Percentiles rank a stretch among this genome's conserved stretches.
phyloP scores from a whole-genome alignment of 2,888 invertebrate genomes.

The Clepsis dumicolana region DNA sequence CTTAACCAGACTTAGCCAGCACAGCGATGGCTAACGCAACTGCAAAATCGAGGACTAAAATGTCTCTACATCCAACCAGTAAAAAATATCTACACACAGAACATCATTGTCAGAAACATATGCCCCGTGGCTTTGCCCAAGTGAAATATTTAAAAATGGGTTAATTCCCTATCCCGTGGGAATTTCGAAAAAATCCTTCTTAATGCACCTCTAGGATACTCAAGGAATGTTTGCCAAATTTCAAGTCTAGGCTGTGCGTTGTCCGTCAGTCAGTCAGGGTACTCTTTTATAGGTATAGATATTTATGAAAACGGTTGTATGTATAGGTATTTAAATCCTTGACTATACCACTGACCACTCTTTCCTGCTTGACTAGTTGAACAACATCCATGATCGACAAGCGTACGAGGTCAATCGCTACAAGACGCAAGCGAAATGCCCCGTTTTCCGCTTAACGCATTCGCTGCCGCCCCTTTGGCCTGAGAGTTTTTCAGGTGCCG shows the following conservation, averaged over 20 bases:
- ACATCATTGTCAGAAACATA: neutral
- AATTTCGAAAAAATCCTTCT: too few relatives aligned
- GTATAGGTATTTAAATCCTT: neutral
- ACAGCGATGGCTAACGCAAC: neutral
- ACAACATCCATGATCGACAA: neutral
- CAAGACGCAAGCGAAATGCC: neutral
- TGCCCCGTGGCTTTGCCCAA: too few relatives aligned
- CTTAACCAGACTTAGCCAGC: neutral
- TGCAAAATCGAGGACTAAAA: neutral
- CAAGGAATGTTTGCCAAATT: too few relatives aligned
- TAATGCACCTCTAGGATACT: too few relatives aligned
- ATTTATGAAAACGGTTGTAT: neutral
- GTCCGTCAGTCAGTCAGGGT: too few relatives aligned
- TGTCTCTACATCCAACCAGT: neutral
- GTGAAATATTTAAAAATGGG: too few relatives aligned
- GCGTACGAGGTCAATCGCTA: neutral
- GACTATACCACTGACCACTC: neutral
- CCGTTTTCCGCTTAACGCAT: too few relatives aligned
- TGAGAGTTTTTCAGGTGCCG: too few relatives aligned
- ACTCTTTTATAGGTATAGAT: too few relatives aligned
- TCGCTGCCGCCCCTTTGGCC: too few relatives aligned
- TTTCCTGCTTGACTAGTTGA: slow-evolving; percentile 18
- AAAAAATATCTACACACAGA: neutral
- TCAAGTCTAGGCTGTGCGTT: too few relatives aligned
- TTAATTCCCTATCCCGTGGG: too few relatives aligned